Evolutionary conservation across 2,888 invertebrate genomes (phyloP), one percentile per base, ranked within the genome.

Genomic region (Theretra japonica): DNA sequence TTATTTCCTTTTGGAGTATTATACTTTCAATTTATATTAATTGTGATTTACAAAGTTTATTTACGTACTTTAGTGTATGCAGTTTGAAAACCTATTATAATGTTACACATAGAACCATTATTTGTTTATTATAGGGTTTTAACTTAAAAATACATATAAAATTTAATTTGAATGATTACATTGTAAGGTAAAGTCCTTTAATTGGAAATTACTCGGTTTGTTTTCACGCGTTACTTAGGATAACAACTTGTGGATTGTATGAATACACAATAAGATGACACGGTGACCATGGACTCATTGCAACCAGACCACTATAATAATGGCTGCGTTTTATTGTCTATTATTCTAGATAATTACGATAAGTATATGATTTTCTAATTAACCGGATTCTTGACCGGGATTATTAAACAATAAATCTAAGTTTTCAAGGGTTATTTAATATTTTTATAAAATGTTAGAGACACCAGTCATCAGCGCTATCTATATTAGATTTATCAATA

Each of bases 231-330:
- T 23, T 23, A 65, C 41, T 48, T 65, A 19, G 21, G 48, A 21
- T 50, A 50, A 58, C 58, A 59, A 48, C 48, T 28, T 21, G 56
- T 56, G 30, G n/a, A 56, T 56, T 56, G 68, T 73, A 75, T 77
- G 78, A 79, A 79, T 80, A 72, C 74, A 76, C 76, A 77, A 76
- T 73, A 76, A 76, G 80, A 82, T 87, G 87, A 80, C 88, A 83
- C 75, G 83, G 73, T 88, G 89, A 85, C 90, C 88, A 86, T 87
- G 89, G 83, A 76, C 85, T 76, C 83, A 76, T 83, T 88, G 75
- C 72, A 75, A 71, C 50, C 28, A 48, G 68, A 57, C 50, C 57
- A 48, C 48, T 33, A n/a, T 71, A 68, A 68, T 71, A 58, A 50
- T 58, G 23, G 57, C 58, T 59, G 50, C 48, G 48, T 48, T n/a